Conservation (phyloP, 2,113 vertebrate genomes). For the Gorilla gorilla region DNA sequence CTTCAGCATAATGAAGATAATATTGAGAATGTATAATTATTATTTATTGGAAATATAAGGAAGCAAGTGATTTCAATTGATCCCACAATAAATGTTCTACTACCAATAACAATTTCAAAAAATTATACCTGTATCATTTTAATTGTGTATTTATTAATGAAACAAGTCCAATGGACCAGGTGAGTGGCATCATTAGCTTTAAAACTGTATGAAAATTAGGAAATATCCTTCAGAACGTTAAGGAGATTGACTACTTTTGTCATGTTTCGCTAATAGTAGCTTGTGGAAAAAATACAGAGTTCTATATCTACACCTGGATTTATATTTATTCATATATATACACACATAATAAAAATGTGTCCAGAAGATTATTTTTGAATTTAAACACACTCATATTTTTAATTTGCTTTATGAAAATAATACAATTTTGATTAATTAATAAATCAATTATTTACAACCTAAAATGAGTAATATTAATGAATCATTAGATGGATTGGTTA, state of each 20-base stretch:
- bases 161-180: background rate
- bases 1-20: background rate
- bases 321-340: background rate
- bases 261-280: background rate
- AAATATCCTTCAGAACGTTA: background rate
- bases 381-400: background rate
- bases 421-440: no score
- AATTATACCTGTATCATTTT: background rate
- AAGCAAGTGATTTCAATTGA: background rate
- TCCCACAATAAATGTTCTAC: background rate
- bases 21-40: background rate
- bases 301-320: background rate
- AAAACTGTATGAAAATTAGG: background rate
- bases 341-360: background rate
- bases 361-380: background rate
- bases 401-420: background rate
- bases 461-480: background rate
- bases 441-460: background rate
- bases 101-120: background rate
- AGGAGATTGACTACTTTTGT: background rate
- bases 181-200: background rate
- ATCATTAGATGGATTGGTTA: background rate
- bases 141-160: background rate
- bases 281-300: background rate
- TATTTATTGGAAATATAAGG: background rate